phyloP scores from a whole-genome alignment of 1,140 invertebrate species.

The Proales similis region DNA sequence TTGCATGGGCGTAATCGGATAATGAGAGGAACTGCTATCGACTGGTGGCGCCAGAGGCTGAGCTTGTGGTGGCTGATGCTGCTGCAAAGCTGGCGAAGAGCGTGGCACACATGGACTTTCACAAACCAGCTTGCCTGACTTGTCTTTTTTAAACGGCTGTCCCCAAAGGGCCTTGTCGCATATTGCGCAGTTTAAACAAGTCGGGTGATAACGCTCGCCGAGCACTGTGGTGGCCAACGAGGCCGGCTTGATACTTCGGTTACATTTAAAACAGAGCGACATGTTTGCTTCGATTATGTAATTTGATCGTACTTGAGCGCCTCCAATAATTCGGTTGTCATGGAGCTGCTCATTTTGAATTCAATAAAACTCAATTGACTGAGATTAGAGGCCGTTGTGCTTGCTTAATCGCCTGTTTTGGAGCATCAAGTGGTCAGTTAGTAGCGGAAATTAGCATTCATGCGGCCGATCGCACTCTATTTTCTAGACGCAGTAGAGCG shows the following conservation, averaged over 20 bases:
- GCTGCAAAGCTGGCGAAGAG: background rate
- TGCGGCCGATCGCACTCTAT: no score
- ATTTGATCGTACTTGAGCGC: background rate
- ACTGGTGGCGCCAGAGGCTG: constrained; percentile 1
- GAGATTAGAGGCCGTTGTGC: background rate
- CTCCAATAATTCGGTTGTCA: background rate
- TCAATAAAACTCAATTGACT: background rate
- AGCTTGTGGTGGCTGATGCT: background rate
- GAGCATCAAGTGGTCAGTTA: background rate
- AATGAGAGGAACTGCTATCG: no score
- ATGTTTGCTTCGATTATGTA: background rate
- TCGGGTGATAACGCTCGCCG: constrained; percentile 21
- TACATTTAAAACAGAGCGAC: constrained; percentile 26
- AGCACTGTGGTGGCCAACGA: constrained; percentile 18
- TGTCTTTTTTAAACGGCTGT: constrained; percentile 15
- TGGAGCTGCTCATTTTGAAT: background rate
- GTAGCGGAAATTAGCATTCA: background rate
- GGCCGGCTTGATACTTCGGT: constrained; percentile 22
- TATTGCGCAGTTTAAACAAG: constrained; percentile 1
- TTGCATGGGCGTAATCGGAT: no score
- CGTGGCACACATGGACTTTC: constrained; percentile 1
- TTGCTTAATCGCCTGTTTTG: background rate
- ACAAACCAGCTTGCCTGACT: constrained; percentile 4
- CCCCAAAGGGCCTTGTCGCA: constrained; percentile 20
- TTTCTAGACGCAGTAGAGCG: no score